Percentiles rank a stretch among this genome's conserved stretches.
Evolutionary conservation across 92 coral and sea anemone genomes (phyloP).

Genomic region (Parazoanthus darwini): DNA sequence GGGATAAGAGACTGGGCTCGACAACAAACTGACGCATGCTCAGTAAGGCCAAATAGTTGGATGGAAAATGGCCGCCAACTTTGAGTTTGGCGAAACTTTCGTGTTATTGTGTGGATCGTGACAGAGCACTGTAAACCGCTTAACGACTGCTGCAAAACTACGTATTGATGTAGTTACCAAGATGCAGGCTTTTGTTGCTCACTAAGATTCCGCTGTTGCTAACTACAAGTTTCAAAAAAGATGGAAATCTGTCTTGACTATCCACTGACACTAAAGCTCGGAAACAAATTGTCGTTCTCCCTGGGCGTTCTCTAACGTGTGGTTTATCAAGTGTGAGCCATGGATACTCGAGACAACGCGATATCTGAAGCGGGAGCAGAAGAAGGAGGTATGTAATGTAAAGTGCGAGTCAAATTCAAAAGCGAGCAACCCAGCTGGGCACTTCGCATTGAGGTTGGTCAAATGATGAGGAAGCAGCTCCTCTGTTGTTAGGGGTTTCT

Average conservation of each 20-base stretch:
- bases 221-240: neutral
- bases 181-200: neutral
- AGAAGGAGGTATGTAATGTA: constrained; percentile 16
- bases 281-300: constrained; percentile 29
- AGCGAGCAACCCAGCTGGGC: neutral
- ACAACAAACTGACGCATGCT: constrained; percentile 56
- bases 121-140: neutral
- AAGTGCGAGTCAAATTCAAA: neutral
- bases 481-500: no score
- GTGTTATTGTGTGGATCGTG: neutral
- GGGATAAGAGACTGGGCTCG: neutral
- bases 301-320: neutral
- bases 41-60: constrained; percentile 46
- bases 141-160: neutral
- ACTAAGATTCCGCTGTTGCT: neutral
- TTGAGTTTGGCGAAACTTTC: constrained; percentile 6
- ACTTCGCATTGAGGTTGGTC: no score
- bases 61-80: constrained; percentile 69
- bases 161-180: neutral
- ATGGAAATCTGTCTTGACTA: constrained; percentile 4
- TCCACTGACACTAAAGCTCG: constrained; percentile 16
- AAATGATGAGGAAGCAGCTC: no score
- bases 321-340: neutral
- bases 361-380: constrained; percentile 11
- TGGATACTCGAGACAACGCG: constrained; percentile 29